Percentiles rank a stretch among this genome's conserved stretches.
Evolutionary conservation across 1,140 invertebrate genomes (phyloP).

Genomic region (Pseudomyrmex pallidus): DNA sequence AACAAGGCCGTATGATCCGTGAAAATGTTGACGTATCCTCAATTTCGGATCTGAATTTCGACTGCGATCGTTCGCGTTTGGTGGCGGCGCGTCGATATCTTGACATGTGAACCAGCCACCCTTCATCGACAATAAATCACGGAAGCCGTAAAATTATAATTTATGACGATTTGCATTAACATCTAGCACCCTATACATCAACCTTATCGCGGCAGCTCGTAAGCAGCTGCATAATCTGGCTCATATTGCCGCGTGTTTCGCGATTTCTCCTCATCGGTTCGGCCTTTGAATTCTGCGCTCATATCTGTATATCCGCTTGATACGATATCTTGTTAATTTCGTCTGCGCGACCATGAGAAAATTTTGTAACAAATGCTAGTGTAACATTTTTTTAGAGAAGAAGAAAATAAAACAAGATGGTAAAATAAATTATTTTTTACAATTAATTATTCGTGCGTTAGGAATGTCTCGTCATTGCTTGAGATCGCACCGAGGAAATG

Average conservation of each 20-base stretch:
- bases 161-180: slow-evolving; percentile 39
- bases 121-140: slow-evolving; percentile 34
- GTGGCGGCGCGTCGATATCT: background rate
- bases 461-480: no score
- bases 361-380: no score
- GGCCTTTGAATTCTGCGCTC: slow-evolving; percentile 12
- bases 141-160: slow-evolving; percentile 72
- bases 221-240: slow-evolving; percentile 62
- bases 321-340: background rate
- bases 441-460: no score
- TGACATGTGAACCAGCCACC: no score
- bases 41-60: slow-evolving; percentile 1
- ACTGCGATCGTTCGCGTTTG: background rate
- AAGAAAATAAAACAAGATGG: no score
- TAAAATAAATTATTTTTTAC: no score
- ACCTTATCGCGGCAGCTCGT: slow-evolving; percentile 19
- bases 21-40: background rate
- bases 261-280: slow-evolving; percentile 28
- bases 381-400: no score
- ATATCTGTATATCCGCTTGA: background rate
- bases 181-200: slow-evolving; percentile 44
- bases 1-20: slow-evolving; percentile 6
- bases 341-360: no score
- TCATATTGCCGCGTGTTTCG: slow-evolving; percentile 43
- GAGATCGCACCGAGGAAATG: no score